phyloP scores from a whole-genome alignment of 1,140 invertebrate species.

The Mylabris phalerata region DNA sequence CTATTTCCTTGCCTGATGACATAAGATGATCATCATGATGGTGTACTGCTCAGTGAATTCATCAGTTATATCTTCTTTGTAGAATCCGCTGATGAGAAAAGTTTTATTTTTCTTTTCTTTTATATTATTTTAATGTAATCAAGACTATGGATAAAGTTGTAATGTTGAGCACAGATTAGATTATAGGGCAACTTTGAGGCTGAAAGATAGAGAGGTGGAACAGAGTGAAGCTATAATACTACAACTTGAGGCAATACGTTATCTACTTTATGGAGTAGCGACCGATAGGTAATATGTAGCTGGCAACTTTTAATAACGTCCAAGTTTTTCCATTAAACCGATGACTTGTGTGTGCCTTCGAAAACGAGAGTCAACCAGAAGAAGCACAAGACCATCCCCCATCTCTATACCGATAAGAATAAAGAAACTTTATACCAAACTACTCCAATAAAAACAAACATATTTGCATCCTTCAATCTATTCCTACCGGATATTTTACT shows the following conservation, averaged over 20 bases:
- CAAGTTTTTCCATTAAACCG: conserved; percentile 29
- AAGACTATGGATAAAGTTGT: conserved; percentile 19
- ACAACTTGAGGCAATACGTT: conserved; percentile 21
- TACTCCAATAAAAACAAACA: conserved; percentile 14
- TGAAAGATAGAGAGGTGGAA: background rate
- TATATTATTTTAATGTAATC: conserved; percentile 23
- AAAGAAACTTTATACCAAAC: conserved; percentile 4
- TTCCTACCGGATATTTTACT: conserved; percentile 8
- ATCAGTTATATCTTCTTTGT: background rate
- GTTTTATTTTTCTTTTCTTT: background rate
- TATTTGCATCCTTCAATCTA: conserved; percentile 10
- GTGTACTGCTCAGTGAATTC: background rate
- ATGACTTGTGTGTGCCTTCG: conserved; percentile 17
- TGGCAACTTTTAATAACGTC: conserved; percentile 29
- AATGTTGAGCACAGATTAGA: conserved; percentile 24
- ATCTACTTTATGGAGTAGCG: conserved; percentile 21
- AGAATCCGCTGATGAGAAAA: background rate
- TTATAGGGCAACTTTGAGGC: conserved; percentile 22
- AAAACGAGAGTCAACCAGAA: background rate
- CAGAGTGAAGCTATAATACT: background rate
- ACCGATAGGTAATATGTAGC: conserved; percentile 20
- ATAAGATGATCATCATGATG: background rate
- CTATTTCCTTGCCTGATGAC: conserved; percentile 19
- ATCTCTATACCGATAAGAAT: no score
- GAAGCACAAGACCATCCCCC: no score